phyloP scores from a whole-genome alignment of 2,888 invertebrate species.

The Microdon myrmicae region DNA sequence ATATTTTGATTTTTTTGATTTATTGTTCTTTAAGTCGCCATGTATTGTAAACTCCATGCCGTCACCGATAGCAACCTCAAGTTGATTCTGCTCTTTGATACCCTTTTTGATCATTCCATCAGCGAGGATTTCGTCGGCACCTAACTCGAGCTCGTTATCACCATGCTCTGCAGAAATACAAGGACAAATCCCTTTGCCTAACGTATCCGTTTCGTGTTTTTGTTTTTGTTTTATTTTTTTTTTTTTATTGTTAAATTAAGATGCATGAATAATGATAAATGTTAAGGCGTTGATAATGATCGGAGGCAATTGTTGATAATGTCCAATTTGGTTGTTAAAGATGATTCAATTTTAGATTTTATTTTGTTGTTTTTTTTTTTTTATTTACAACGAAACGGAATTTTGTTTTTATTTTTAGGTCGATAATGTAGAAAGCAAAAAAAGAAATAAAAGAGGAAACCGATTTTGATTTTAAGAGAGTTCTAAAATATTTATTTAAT shows the following conservation, averaged over 20 bases:
- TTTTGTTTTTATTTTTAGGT: constrained; percentile 21
- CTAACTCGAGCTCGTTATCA: constrained; percentile 74
- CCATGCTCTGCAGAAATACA: constrained; percentile 76
- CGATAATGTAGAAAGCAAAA: constrained; percentile 31
- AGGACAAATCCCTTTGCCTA: constrained; percentile 70
- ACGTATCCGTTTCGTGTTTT: constrained; percentile 63
- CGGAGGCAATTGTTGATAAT: constrained; percentile 17
- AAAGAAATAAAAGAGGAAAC: constrained; percentile 39
- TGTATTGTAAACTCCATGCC: constrained; percentile 95
- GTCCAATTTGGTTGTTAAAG: constrained; percentile 3
- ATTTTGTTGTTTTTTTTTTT: constrained; percentile 9
- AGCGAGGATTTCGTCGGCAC: constrained; percentile 77
- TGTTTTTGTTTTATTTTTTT: constrained; percentile 46
- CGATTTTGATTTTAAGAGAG: constrained; percentile 31
- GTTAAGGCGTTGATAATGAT: constrained; percentile 35
- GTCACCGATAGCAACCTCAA: constrained; percentile 91
- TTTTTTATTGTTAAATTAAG: constrained; percentile 27
- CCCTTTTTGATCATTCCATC: constrained; percentile 88
- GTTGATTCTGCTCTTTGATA: constrained; percentile 87
- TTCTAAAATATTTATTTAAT: constrained; percentile 25
- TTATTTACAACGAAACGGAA: constrained; percentile 29
- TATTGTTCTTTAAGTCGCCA: constrained; percentile 85
- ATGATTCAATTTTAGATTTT: constrained; percentile 13
- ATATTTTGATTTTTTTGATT: constrained; percentile 83
- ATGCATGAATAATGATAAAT: constrained; percentile 37